Evolutionary conservation across 92 coral and sea anemone species (phyloP), one percentile per base, ranked within the genome.

Genomic region (Palythoa grandiflora): DNA sequence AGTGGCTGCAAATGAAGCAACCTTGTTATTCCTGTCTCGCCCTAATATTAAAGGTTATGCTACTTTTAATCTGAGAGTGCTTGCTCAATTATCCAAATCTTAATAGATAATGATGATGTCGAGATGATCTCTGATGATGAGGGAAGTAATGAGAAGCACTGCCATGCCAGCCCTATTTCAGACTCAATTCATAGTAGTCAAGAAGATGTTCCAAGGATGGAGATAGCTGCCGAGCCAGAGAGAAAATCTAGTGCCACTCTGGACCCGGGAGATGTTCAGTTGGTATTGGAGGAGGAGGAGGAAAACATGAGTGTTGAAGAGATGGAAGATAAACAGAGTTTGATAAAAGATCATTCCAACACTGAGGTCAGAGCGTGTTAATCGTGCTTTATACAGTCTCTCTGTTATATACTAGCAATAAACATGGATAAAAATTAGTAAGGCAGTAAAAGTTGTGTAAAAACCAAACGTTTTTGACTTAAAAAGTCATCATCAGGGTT

Each of bases 111-210:
- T 19, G 97, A 89, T 63, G 70, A 63, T 75, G 84, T 94, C 13
- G 95, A 94, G 68, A 93, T 94, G 95, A 79, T 84, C 51, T 88
- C 90, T 53, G 97, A 93, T 73, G 90, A 84, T 59, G 90, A 89
- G 50, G 95, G 86, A 48, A 91, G 91, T 15, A 36, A 48, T 44
- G 74, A 83, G 38, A 76, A 88, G 15, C 50, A 40, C 50, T 50
- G 40, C 15, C 70, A 35, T 1, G 52, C 36, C 65, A 71, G 80
- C 21, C 53, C 88, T n/a, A 52, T 50, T 40, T 28, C 86, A 65
- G 76, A 66, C 7, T 19, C 73, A 0, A 35, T 36, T 76, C 60
- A 36, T 47, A 54, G 80, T 13, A 16, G 50, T 48, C 80, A 76
- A 39, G 36, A 76, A 21, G 53, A 36, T 52, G 65, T 52, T 35